Base-by-base conservation (phyloP, 1,140 invertebrate species). In the Neodiprion virginianus region DNA sequence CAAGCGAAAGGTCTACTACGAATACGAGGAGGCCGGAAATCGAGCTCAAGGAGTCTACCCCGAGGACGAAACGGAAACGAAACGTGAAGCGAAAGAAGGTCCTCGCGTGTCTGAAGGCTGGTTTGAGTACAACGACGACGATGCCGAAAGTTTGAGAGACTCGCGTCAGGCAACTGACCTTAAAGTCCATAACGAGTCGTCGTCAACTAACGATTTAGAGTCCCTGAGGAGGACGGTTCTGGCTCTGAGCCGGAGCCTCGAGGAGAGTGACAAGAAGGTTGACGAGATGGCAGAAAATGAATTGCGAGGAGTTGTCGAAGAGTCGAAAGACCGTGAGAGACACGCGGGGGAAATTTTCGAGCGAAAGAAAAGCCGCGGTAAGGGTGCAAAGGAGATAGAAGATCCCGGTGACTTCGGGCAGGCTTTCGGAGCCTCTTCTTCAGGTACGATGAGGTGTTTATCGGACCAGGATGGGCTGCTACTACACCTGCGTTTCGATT, bases 211-310 rank as follows among this genome's bases (percentile, higher is more conserved):
- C 79, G 10, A 21, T 21, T 47, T 83, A 17, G 79, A 79, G 8
- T 77, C 80, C 40, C 72, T 82, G 11, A 83, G 78, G 21, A 76
- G 77, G 23, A 80, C 74, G 9, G 67, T 83, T 12, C 28, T 81
- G 14, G 72, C 79, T 72, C 67, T 80, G 65, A 80, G 65, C 14
- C 72, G 77, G 17, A 83, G 66, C 50, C 49, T 83, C 69, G 69
- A 21, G n/a, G 69, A 71, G 21, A n/a, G 21, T 48, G 69, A 71
- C 69, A 40, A n/a, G 47, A 23, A 70, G 65, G 70, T 66, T 40
- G 72, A 12, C 28, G 17, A 21, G 17, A 21, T 21, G 17, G 65
- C 68, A 48, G 14, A 21, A 47, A 71, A 14, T 23, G 65, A 69
- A 17, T 50, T 11, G 67, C 69, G 7, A 11, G 23, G 28, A 50